Evolutionary conservation across 2,888 invertebrate species (phyloP), one percentile per base, ranked within the genome.

Genomic region (Deroplatys truncata): DNA sequence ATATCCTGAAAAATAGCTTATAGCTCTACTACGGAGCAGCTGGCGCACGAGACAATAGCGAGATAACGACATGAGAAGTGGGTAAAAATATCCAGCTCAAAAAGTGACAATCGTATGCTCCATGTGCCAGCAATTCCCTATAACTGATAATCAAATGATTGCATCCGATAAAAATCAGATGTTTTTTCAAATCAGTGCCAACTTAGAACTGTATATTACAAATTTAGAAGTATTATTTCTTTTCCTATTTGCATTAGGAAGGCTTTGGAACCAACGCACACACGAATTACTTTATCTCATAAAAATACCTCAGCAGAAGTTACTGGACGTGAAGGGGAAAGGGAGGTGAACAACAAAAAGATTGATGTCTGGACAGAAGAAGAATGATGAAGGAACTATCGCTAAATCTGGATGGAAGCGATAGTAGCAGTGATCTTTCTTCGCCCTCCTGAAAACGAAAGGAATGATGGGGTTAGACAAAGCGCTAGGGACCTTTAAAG

Each of bases 381-480:
- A 82, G 56, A 82, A 82, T 82, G 82, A 82, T 82, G 86, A 86
- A 86, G 31, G 86, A 28, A 29, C 72, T 56, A 86, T 86, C 86
- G 29, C 28, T 86, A 86, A 86, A 86, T 86, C 86, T 86, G 86
- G 86, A 29, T 86, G 86, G 86, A 29, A n/a, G 29, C 28, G 28
- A 86, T 86, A 28, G 28, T 20, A n/a, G 4, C 72, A n/a, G 29
- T 28, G 28, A 49, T 28, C 56, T n/a, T 28, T 86, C 86, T 15
- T 86, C 86, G 43, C 9, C 49, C 28, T 28, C 43, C 4, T 25
- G 56, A 28, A 20, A 43, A 82, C 15, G 28, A 25, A 72, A 29
- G 86, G 31, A 86, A 72, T 72, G 56, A 72, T 72, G 56, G 56
- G 56, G 56, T 72, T 72, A 72, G 56, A 72, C 56, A 72, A 72